These are phyloP conservation scores for Myotis pilosus DNA, from an alignment of 2,797 vertebrate genomes.

Conservation along the genomic window DNA sequence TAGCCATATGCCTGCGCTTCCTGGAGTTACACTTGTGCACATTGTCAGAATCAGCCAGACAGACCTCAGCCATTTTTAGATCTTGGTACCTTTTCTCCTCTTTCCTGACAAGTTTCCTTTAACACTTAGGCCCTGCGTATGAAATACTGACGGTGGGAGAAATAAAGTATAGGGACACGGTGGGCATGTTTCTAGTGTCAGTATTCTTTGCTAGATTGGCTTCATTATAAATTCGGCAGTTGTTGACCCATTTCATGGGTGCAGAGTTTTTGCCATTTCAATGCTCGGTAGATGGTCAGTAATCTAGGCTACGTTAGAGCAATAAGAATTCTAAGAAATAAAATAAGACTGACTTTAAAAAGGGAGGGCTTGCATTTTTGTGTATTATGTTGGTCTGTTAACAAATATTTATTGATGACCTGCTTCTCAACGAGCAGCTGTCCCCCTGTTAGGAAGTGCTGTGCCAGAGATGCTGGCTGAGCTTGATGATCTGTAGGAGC, in stretches of 20 bases:
- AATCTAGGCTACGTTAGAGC: background rate
- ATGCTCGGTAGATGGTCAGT: background rate
- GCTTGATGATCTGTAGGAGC: background rate
- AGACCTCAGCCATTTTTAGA: background rate
- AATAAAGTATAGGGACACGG: background rate
- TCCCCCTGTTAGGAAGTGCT: background rate
- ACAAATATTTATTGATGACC: background rate
- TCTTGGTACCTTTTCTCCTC: background rate
- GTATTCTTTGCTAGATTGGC: background rate
- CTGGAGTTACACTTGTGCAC: background rate
- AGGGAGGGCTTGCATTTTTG: background rate
- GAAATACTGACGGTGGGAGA: background rate
- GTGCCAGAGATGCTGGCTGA: background rate
- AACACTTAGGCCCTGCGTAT: background rate
- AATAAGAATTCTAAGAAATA: background rate
- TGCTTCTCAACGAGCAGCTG: background rate
- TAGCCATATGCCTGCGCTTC: background rate
- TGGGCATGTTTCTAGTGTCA: background rate
- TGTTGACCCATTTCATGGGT: conserved; percentile 26
- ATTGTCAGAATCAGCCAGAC: background rate
- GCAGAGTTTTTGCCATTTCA: background rate
- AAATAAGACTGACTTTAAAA: conserved; percentile 32
- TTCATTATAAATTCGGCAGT: background rate
- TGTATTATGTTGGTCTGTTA: background rate
- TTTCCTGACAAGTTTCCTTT: background rate